phyloP scores from a whole-genome alignment of 1,140 invertebrate genomes.

The Platorchestia sp. region DNA sequence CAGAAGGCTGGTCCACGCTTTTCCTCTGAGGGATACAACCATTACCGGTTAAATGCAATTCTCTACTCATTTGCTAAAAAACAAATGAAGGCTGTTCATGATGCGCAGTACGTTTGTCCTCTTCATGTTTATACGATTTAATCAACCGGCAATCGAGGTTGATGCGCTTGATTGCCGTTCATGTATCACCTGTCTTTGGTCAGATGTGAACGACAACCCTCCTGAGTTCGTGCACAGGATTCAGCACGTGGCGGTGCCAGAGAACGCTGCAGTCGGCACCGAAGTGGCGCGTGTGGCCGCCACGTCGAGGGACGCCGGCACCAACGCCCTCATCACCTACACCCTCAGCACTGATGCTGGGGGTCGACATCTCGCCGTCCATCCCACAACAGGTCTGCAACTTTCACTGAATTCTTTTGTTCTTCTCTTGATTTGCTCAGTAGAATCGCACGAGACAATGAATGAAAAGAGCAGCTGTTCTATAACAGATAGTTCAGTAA shows the following conservation, averaged over 20 bases:
- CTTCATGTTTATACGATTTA: not conserved
- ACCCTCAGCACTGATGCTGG: slow-evolving; percentile 90
- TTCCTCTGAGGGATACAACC: not conserved
- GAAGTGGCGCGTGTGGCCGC: slow-evolving; percentile 87
- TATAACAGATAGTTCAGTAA: not conserved
- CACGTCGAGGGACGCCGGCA: slow-evolving; percentile 89
- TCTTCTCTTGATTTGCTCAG: not conserved
- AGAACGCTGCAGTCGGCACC: slow-evolving; percentile 79
- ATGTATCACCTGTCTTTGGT: not conserved
- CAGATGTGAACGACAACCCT: slow-evolving; percentile 94
- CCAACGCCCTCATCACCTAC: slow-evolving; percentile 93
- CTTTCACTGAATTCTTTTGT: not conserved
- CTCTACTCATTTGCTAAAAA: not conserved
- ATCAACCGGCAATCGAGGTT: not conserved
- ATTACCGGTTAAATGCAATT: not conserved
- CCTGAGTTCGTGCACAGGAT: slow-evolving; percentile 86
- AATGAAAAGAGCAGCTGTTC: not conserved
- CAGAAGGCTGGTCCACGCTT: not conserved
- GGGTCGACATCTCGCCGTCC: slow-evolving; percentile 71
- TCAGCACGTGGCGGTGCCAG: slow-evolving; percentile 82
- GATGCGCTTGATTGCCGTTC: not conserved
- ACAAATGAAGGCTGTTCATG: not conserved
- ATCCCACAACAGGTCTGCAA: slow-evolving; percentile 63
- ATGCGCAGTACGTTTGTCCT: not conserved
- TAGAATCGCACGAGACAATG: not conserved